Base-by-base conservation (phyloP, 2,888 invertebrate species). In the Apoda limacodes region DNA sequence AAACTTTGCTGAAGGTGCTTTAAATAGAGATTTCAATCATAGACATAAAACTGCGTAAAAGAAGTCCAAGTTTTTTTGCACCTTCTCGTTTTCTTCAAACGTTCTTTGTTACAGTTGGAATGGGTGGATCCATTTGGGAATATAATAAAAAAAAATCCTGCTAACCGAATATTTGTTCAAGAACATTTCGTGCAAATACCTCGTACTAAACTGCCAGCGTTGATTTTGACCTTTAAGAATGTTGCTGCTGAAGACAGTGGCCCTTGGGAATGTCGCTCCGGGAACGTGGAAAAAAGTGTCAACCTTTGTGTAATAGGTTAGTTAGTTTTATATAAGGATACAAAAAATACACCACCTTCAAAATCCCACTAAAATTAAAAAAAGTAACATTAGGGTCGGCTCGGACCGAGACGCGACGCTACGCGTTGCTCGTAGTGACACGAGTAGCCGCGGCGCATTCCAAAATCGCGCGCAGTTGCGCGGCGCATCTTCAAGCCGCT, bases 281-380 rank as follows among this genome's bases (percentile, higher is more conserved):
- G 64, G 2, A 49, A 52, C 1, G 23, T 42, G 4, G 35, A 39
- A 3, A 40, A 52, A 28, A 47, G 50, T 5, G 47, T 66, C 4
- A 45, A 61, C 0, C 31, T 76, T 3, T 78, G 76, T 46, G 57
- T 75, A 13, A 62, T 76, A 32, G 66, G 76, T 71, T 39, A 50
- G 60, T 52, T 25, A 32, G 7, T 15, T 30, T 13, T 20, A 19
- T 10, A 26, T 22, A 22, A 25, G 11, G 14, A 10, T 27, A 21
- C 9, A 17, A 7, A 7, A 17, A 6, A 17, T 7, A 17, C 17
- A 17, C 7, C 17, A n/a, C n/a, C n/a, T n/a, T n/a, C n/a, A n/a
- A n/a, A n/a, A n/a, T n/a, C n/a, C n/a, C n/a, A n/a, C n/a, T n/a
- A n/a, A n/a, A n/a, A n/a, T n/a, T n/a, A n/a, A n/a, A n/a, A n/a